Evolutionary conservation across 2,888 invertebrate species (phyloP).

Genomic region (Sesamia inferens): DNA sequence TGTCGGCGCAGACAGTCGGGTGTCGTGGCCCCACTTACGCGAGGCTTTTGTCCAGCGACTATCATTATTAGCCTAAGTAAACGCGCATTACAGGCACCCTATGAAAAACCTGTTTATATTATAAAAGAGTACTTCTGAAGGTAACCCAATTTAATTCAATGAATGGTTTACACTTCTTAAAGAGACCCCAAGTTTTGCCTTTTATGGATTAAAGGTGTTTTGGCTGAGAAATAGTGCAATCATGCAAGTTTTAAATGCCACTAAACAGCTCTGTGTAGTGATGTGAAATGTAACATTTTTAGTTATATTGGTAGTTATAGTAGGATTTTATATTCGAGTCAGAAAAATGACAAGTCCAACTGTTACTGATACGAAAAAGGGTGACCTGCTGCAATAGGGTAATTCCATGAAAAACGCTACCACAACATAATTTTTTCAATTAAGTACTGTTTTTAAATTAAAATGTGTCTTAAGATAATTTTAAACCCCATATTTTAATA

Average conservation of each 20-base stretch:
- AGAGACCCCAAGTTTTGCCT: constrained; percentile 1
- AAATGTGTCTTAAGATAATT: no score
- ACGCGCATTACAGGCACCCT: neutral
- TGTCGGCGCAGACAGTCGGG: neutral
- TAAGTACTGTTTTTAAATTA: no score
- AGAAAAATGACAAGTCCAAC: no score
- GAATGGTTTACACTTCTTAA: constrained; percentile 5
- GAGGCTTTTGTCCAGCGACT: constrained; percentile 4
- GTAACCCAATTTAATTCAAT: constrained; percentile 8
- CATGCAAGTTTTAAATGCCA: constrained; percentile 8
- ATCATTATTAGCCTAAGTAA: constrained; percentile 9
- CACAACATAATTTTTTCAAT: no score
- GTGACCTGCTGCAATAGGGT: no score
- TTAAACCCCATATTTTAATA: no score
- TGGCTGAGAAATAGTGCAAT: neutral
- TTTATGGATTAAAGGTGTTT: neutral
- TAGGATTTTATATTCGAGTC: no score
- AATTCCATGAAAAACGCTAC: no score
- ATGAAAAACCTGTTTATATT: constrained; percentile 1
- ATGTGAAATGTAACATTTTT: neutral
- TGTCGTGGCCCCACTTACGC: neutral
- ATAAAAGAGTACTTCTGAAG: constrained; percentile 11
- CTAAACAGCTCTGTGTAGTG: neutral
- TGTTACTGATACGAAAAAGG: no score
- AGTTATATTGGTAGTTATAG: no score